Conservation (phyloP, 2,888 invertebrate species). For the Chouioia cunea region DNA sequence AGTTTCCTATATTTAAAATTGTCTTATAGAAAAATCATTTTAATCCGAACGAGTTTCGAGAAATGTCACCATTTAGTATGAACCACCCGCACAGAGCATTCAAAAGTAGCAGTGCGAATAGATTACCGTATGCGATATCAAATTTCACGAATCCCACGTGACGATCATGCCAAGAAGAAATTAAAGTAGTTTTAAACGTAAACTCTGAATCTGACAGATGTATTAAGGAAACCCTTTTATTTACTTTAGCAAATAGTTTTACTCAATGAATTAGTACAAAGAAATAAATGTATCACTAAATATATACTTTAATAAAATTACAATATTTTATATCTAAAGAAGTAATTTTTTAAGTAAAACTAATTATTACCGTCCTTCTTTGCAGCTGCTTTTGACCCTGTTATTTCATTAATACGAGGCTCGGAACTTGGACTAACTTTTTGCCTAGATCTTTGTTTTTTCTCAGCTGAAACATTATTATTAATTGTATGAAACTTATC, state of each 20-base stretch:
- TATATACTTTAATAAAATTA: not conserved
- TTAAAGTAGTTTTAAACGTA: too few species aligned
- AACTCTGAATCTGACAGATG: too few species aligned
- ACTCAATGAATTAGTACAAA: not conserved
- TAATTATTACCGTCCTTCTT: conserved; percentile 55
- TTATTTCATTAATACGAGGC: conserved; percentile 58
- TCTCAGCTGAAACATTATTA: conserved; percentile 38
- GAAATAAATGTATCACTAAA: not conserved
- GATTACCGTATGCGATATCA: not conserved
- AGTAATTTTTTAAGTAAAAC: not conserved
- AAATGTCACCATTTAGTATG: conserved; percentile 15
- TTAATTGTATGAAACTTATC: not conserved
- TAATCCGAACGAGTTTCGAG: not conserved
- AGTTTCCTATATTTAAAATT: too few species aligned
- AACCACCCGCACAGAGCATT: conserved; percentile 9
- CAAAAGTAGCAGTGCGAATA: conserved; percentile 20
- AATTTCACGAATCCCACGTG: not conserved
- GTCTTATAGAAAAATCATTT: too few species aligned
- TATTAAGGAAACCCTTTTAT: not conserved
- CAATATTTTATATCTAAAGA: not conserved
- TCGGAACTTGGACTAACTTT: conserved; percentile 55
- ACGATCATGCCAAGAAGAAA: too few species aligned
- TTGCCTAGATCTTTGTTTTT: conserved; percentile 36
- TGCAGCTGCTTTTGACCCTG: conserved; percentile 58
- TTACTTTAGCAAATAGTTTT: not conserved